phyloP scores from a whole-genome alignment of 2,113 vertebrate species.

The Hepsetus odoe region DNA sequence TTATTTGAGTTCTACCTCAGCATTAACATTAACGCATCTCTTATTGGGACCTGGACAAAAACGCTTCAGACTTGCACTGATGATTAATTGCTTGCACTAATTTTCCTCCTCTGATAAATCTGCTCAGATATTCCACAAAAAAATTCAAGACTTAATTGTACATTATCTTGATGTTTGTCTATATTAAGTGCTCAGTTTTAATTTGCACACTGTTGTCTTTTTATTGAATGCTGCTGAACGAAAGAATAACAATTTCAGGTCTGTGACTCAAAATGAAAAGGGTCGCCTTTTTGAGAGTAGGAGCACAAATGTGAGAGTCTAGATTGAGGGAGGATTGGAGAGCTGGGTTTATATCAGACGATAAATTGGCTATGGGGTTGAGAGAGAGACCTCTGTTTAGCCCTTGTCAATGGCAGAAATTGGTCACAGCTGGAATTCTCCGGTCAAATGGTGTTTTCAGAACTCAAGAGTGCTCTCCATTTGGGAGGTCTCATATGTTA shows the following conservation, averaged over 20 bases:
- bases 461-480: conserved; percentile 47
- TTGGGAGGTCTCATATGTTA: conserved; percentile 47
- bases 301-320: conserved; percentile 55
- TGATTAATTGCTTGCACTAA: conserved; percentile 28
- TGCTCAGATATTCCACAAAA: neutral
- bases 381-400: conserved; percentile 63
- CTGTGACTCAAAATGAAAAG: conserved; percentile 45
- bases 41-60: conserved; percentile 1
- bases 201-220: conserved; percentile 42
- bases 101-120: conserved; percentile 49
- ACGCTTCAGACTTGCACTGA: conserved; percentile 21
- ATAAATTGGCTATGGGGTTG: conserved; percentile 58
- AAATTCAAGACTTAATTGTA: conserved; percentile 27
- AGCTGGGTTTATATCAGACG: conserved; percentile 58
- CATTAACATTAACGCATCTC: conserved; percentile 36
- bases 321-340: conserved; percentile 42
- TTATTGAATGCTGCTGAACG: conserved; percentile 54
- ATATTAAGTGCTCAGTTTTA: conserved; percentile 47
- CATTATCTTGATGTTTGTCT: conserved; percentile 41
- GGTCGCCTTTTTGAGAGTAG: conserved; percentile 52
- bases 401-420: conserved; percentile 60
- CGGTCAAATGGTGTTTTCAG: conserved; percentile 53
- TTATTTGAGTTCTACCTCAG: conserved; percentile 25
- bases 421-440: conserved; percentile 61
- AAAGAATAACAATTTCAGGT: conserved; percentile 55